Evolutionary conservation across 2,113 vertebrate genomes (phyloP).

Genomic region (Amblyornis subalaris): DNA sequence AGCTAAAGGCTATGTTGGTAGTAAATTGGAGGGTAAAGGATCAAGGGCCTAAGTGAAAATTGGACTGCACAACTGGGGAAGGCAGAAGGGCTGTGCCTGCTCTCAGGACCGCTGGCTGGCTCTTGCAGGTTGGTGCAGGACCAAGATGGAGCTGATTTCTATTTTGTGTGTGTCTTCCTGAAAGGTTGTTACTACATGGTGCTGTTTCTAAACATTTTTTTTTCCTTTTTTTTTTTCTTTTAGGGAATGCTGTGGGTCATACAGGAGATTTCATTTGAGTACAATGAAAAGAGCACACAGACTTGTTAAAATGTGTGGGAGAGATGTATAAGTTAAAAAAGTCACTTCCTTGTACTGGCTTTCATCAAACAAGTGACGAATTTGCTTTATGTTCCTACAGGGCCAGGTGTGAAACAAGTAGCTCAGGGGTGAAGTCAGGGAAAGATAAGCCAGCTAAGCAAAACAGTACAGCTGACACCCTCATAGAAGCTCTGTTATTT

Average conservation of each 20-base stretch:
- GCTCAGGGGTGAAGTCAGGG: not conserved
- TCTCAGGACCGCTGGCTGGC: not conserved
- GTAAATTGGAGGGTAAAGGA: constrained; percentile 20
- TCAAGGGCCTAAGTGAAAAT: not conserved
- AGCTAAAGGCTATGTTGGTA: not conserved
- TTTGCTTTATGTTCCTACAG: not conserved
- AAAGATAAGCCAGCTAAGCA: not conserved
- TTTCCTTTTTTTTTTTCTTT: not conserved
- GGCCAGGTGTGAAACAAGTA: not conserved
- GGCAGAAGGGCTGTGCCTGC: not conserved
- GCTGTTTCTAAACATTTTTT: not conserved
- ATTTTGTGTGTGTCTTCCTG: not conserved
- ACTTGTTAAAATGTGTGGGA: not conserved
- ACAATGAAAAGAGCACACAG: not conserved
- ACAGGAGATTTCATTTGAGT: not conserved
- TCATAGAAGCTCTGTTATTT: not conserved
- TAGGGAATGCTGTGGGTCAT: not conserved
- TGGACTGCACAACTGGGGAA: not conserved
- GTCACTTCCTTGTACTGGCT: not conserved
- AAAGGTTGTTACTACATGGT: not conserved
- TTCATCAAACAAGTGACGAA: not conserved
- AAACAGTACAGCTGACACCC: not conserved
- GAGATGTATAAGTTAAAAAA: not conserved
- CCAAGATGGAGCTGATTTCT: not conserved
- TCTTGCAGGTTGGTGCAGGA: not conserved